A percentile compares a stretch with the other conserved stretches of the same genome.
Evolutionary conservation across 2,113 vertebrate genomes (phyloP).

Genomic region (Erythrolamprus reginae): DNA sequence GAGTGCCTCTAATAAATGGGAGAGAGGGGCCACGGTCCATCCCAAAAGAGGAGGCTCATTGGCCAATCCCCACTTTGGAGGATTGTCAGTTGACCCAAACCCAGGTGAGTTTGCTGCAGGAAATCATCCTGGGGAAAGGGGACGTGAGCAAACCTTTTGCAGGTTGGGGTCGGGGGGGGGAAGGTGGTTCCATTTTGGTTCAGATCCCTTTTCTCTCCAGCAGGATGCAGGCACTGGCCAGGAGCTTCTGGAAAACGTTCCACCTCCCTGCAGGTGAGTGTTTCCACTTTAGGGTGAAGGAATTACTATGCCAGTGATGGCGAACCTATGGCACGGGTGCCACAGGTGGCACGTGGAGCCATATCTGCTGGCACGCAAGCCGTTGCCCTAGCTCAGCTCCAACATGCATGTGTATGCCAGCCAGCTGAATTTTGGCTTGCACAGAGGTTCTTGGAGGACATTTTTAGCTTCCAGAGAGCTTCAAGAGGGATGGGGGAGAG

Average conservation of each 20-base stretch:
- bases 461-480: no score
- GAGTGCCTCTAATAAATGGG: neutral
- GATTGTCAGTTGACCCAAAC: slow-evolving; percentile 9
- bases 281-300: neutral
- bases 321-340: no score
- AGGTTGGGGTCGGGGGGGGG: neutral
- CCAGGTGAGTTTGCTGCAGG: neutral
- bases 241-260: neutral
- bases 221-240: slow-evolving; percentile 2
- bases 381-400: no score
- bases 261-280: neutral
- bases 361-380: no score
- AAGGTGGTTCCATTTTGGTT: neutral
- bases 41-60: slow-evolving; percentile 51
- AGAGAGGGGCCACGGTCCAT: slow-evolving; percentile 26
- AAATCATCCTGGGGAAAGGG: neutral
- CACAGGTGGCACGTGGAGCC: no score
- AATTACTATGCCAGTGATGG: neutral
- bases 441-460: no score
- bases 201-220: neutral
- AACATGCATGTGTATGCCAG: no score
- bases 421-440: no score
- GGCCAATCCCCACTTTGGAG: slow-evolving; percentile 52
- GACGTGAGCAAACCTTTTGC: no score
- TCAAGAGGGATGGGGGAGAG: no score